These are phyloP conservation scores for Cherax quadricarinatus DNA, from an alignment of 1,140 invertebrate genomes.

Conservation along the genomic window DNA sequence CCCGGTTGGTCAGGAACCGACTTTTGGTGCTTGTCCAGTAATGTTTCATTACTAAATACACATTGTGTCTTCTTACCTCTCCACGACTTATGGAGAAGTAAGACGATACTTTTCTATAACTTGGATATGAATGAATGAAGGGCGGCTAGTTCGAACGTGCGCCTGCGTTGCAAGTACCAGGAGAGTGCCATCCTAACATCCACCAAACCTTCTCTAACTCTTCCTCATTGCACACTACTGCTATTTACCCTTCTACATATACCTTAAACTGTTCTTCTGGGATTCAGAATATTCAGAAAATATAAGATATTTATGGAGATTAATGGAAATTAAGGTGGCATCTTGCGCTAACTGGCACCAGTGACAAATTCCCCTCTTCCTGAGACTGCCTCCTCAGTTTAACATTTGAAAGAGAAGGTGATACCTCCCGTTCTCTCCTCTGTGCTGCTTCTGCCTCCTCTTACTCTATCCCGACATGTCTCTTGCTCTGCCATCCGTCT, in stretches of 20 bases:
- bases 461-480: background rate
- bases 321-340: background rate
- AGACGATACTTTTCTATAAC: too few relatives aligned
- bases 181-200: constrained; percentile 10
- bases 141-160: constrained; percentile 33
- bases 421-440: background rate
- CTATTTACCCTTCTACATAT: too few relatives aligned
- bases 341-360: background rate
- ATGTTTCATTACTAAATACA: too few relatives aligned
- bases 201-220: background rate
- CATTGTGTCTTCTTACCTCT: too few relatives aligned
- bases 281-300: background rate
- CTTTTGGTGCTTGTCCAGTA: too few relatives aligned
- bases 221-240: too few relatives aligned
- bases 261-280: too few relatives aligned
- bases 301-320: background rate
- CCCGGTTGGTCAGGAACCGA: too few relatives aligned
- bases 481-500: background rate
- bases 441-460: background rate
- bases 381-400: background rate
- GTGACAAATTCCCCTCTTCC: background rate
- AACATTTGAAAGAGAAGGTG: background rate
- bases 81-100: too few relatives aligned
- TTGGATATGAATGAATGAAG: too few relatives aligned
- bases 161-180: constrained; percentile 1